These are phyloP conservation scores for Helostoma temminkii DNA, from an alignment of 2,797 vertebrate species.

Conservation along the genomic window DNA sequence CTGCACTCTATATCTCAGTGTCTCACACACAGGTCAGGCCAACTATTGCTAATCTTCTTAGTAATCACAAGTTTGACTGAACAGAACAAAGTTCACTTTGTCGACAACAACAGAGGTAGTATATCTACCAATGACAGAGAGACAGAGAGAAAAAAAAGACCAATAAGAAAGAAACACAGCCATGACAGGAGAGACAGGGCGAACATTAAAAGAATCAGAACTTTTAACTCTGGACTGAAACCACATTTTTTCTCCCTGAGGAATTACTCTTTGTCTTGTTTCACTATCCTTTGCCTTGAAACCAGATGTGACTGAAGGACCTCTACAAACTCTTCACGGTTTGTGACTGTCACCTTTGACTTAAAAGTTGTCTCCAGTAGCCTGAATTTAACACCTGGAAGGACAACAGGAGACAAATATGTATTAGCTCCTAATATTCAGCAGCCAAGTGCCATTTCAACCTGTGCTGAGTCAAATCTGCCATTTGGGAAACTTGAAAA, in stretches of 20 bases:
- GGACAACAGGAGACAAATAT: conserved; percentile 1
- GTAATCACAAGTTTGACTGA: conserved; percentile 77
- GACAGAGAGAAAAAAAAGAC: background rate
- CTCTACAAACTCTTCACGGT: background rate
- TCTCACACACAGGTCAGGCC: background rate
- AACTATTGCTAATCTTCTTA: conserved; percentile 76
- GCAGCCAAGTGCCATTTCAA: background rate
- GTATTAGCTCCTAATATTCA: background rate
- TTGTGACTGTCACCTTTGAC: background rate
- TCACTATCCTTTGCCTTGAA: background rate
- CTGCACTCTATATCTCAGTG: background rate
- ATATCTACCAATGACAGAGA: conserved; percentile 24
- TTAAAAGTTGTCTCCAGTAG: background rate
- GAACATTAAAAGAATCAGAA: background rate
- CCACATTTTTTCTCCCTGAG: background rate
- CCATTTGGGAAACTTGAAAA: conserved; percentile 7
- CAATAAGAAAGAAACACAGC: background rate
- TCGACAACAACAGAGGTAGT: conserved; percentile 36
- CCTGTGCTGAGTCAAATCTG: background rate
- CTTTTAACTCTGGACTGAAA: conserved; percentile 1
- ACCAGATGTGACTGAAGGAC: background rate
- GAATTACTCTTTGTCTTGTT: conserved; percentile 8
- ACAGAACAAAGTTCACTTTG: conserved; percentile 77
- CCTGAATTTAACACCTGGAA: background rate
- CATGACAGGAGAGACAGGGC: background rate